Base-by-base conservation (phyloP, 2,888 invertebrate species). In the Kuschelorhynchus macadamiae region DNA sequence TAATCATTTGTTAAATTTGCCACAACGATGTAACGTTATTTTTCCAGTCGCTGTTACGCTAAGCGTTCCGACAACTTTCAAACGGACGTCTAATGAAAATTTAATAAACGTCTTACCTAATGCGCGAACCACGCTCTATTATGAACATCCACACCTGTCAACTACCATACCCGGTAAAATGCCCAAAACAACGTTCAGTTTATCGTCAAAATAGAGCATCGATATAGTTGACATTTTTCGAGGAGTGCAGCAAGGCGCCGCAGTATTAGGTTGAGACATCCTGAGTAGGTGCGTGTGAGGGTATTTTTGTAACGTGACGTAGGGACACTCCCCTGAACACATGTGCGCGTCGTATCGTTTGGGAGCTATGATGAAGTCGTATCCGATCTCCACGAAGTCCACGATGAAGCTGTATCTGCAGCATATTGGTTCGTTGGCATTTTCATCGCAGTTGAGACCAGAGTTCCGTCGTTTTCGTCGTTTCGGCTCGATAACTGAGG, bases 301-400 rank as follows among this genome's bases (percentile, higher is more conserved):
- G 80, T 93, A 92, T 78, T 92, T 91, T 80, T 94, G 95, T 69
- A 95, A 85, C 81, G 95, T 95, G 53, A 94, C 91, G 84, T 91
- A 92, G 0, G 93, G 92, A 83, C 98, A 98, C 78, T 97, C 95
- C 5, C 98, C 97, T 59, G 94, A 91, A 85, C 98, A 98, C 85
- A 97, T 97, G 85, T 96, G 95, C 5, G 98, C 97, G 79, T 95
- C 93, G 86, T 97, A 98, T 68, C 91, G 88, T 78, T 95, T 95
- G 0, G 98, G 98, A 0, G 97, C 97, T 66, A 98, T 95, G 78
- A 98, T 94, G 92, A 97, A 98, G 81, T 97, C 95, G 96, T 97
- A 98, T 20, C 97, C 97, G 81, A 98, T 96, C 79, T 92, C 91
- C 75, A 94, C 93, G 82, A 98, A 98, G 86, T 97, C 95, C 12